A percentile compares a stretch with the other conserved stretches of the same genome.
Evolutionary conservation across 2,797 vertebrate species (phyloP).

Genomic region (Acanthiza pusilla): DNA sequence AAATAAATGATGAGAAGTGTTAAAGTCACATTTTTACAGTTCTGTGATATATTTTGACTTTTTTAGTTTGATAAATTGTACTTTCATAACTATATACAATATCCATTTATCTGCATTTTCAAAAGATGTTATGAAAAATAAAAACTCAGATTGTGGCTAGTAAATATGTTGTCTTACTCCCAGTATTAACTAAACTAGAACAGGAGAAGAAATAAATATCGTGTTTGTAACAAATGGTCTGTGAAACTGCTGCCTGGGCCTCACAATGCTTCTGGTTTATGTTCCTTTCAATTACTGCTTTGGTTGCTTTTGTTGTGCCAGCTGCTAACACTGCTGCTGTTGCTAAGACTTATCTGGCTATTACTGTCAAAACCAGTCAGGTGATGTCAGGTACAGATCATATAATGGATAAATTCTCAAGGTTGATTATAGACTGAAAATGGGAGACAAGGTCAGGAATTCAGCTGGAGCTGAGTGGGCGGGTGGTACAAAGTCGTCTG

Average conservation of each 20-base stretch:
- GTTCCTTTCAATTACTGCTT: neutral
- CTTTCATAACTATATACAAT: neutral
- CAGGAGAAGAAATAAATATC: neutral
- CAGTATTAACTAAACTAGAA: neutral
- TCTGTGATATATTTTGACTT: neutral
- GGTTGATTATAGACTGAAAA: neutral
- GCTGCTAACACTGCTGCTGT: neutral
- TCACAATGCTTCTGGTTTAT: neutral
- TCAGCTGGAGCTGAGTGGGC: neutral
- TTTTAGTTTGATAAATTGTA: neutral
- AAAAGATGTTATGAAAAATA: neutral
- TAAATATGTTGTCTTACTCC: neutral
- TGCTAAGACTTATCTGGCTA: conserved; percentile 17
- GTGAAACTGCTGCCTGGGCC: neutral
- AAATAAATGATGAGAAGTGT: neutral
- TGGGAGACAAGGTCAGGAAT: neutral
- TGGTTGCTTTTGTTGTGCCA: conserved; percentile 1
- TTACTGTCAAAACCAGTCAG: neutral
- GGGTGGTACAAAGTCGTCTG: neutral
- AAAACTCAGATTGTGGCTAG: neutral
- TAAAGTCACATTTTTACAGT: neutral
- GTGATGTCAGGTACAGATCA: neutral
- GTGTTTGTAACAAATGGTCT: neutral
- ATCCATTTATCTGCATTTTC: neutral
- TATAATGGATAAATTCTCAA: neutral